These are phyloP conservation scores for Rhadina sibilatrix DNA, from an alignment of 2,113 vertebrate genomes.

Conservation along the genomic window DNA sequence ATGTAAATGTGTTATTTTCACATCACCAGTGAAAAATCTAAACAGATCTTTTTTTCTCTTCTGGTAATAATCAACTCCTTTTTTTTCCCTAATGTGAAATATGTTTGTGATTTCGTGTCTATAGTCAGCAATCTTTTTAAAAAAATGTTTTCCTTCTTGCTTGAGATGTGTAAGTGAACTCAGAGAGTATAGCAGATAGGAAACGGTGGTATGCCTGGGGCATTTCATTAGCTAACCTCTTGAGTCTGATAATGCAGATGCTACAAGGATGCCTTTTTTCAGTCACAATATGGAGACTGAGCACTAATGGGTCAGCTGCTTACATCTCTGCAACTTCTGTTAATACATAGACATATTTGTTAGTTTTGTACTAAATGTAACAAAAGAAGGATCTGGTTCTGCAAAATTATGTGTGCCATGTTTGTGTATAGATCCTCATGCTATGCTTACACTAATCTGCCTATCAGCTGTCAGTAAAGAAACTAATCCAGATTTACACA, in stretches of 20 bases:
- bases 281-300: neutral
- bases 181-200: neutral
- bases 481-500: neutral
- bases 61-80: neutral
- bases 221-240: neutral
- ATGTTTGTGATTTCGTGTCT: neutral
- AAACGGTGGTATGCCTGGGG: neutral
- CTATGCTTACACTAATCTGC: neutral
- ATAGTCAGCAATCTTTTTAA: neutral
- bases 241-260: neutral
- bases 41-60: neutral
- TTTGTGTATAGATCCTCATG: neutral
- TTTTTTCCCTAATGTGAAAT: neutral
- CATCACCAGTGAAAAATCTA: neutral
- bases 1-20: neutral
- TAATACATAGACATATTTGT: neutral
- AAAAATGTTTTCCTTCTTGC: neutral
- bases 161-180: neutral
- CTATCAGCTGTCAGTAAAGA: neutral
- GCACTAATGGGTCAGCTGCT: neutral
- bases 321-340: neutral
- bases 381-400: neutral
- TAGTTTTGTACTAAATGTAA: neutral
- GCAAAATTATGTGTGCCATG: rapidly evolving
- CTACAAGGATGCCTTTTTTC: neutral